Evolutionary conservation across 1,140 invertebrate species (phyloP).

Genomic region (Stenopsyche tienmushanensis): DNA sequence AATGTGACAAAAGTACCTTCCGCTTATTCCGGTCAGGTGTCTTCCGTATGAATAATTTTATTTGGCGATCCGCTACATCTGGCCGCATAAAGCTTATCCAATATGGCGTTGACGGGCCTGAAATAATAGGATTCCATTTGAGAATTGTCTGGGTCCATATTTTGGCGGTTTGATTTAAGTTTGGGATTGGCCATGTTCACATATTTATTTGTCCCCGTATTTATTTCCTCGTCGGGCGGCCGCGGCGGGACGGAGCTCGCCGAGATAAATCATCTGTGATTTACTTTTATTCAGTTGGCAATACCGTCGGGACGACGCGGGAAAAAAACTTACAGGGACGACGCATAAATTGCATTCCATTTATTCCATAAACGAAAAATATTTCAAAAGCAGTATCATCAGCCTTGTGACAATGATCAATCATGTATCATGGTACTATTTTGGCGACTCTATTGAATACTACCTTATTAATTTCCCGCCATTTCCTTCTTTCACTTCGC

Average conservation of each 20-base stretch:
- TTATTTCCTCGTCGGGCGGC: conserved; percentile 31
- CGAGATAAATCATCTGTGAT: conserved; percentile 41
- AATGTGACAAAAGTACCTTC: no score
- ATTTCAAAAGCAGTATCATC: no score
- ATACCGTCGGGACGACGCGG: conserved; percentile 31
- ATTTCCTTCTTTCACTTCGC: no score
- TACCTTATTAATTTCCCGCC: no score
- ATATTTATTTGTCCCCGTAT: conserved; percentile 25
- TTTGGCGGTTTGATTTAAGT: conserved; percentile 40
- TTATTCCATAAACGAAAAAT: no score
- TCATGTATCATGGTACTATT: no score
- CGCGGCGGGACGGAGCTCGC: conserved; percentile 29
- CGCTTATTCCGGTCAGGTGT: no score
- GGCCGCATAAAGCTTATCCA: no score
- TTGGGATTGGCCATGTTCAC: conserved; percentile 28
- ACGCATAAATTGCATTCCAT: background rate
- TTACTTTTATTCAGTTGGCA: conserved; percentile 42
- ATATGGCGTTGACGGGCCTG: background rate
- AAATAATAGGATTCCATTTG: conserved; percentile 14
- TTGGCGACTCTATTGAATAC: no score
- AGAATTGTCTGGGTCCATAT: conserved; percentile 8
- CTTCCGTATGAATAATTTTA: background rate
- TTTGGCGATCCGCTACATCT: no score
- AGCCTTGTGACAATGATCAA: no score
- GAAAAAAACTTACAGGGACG: conserved; percentile 13